phyloP scores from a whole-genome alignment of 2,113 vertebrate genomes.

The Mustelus asterias region DNA sequence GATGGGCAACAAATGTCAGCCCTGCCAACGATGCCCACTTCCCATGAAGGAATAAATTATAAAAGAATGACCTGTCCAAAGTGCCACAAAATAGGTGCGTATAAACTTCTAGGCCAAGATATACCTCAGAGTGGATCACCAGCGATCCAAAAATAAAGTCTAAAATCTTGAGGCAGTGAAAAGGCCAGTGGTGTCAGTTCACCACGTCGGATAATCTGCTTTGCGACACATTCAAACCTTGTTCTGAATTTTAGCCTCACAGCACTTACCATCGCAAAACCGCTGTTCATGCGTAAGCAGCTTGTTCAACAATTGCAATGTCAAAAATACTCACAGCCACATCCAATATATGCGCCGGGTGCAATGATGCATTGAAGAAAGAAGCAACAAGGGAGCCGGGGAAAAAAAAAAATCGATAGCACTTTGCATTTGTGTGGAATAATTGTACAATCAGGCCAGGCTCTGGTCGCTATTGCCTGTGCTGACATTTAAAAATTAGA shows the following conservation, averaged over 20 bases:
- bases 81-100: neutral
- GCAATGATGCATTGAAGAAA: neutral
- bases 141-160: neutral
- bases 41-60: too few relatives aligned
- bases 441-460: neutral
- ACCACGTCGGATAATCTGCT: neutral
- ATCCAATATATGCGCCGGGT: neutral
- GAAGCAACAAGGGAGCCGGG: neutral
- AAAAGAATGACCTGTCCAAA: too few relatives aligned
- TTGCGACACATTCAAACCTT: neutral
- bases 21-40: too few relatives aligned
- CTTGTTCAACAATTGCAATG: constrained; percentile 1
- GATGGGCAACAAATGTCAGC: too few relatives aligned
- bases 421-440: neutral
- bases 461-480: neutral
- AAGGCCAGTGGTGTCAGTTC: neutral
- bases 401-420: neutral
- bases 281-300: neutral
- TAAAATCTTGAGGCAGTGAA: neutral
- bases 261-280: neutral
- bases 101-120: too few relatives aligned
- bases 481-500: neutral
- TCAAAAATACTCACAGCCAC: neutral
- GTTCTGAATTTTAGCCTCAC: neutral
- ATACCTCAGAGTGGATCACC: neutral